phyloP scores from a whole-genome alignment of 2,113 vertebrate genomes.

The Cheirogaleus medius region DNA sequence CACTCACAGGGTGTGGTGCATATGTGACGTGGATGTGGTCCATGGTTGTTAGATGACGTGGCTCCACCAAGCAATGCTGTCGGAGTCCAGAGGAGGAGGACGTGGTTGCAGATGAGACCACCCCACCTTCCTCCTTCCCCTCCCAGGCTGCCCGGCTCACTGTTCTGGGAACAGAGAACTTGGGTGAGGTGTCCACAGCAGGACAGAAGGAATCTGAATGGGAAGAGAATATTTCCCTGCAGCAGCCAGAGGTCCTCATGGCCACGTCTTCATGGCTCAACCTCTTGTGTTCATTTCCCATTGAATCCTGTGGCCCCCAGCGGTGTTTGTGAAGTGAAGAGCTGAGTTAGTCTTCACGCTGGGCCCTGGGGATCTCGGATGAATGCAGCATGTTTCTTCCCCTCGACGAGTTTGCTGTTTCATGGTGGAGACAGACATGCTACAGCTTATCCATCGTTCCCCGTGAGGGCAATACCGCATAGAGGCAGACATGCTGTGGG shows the following conservation, averaged over 20 bases:
- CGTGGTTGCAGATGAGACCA: fast-evolving
- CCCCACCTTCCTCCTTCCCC: no score
- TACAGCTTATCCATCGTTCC: neutral
- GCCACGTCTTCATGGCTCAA: fast-evolving
- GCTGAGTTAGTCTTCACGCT: neutral
- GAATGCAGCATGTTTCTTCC: neutral
- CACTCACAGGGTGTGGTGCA: no score
- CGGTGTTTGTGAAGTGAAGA: neutral
- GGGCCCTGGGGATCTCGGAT: neutral
- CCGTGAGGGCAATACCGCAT: neutral
- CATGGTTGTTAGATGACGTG: fast-evolving
- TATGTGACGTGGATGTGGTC: fast-evolving
- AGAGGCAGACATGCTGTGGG: neutral
- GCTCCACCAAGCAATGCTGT: no score
- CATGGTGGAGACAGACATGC: neutral
- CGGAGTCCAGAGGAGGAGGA: neutral
- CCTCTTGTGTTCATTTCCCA: neutral
- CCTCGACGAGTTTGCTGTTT: neutral
- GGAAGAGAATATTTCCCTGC: neutral
- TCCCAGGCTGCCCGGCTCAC: fast-evolving
- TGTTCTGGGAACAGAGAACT: fast-evolving
- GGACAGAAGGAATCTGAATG: no score
- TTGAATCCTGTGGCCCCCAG: neutral
- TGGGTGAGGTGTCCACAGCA: fast-evolving
- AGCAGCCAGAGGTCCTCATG: neutral